phyloP scores from a whole-genome alignment of 2,113 vertebrate genomes.

The Sciurus niger region DNA sequence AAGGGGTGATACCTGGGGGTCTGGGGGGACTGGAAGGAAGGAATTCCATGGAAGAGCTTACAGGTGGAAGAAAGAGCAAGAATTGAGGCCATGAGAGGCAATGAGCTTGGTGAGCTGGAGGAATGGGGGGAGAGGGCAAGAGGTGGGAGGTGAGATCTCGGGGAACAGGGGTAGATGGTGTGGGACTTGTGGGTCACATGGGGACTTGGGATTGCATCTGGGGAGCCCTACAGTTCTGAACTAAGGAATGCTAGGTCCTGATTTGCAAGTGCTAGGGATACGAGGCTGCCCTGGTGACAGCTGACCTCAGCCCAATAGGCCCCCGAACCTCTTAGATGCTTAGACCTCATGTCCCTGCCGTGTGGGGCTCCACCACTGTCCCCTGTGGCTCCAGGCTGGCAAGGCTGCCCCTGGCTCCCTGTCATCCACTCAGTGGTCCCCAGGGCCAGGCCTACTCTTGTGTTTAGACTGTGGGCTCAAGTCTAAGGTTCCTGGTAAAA shows the following conservation, averaged over 20 bases:
- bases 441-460: background rate
- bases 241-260: background rate
- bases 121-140: too few relatives aligned
- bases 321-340: background rate
- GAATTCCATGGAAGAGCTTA: background rate
- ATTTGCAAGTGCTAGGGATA: fast-evolving
- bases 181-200: background rate
- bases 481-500: background rate
- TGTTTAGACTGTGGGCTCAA: background rate
- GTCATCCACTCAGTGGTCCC: background rate
- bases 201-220: too few relatives aligned
- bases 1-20: background rate
- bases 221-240: background rate
- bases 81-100: background rate
- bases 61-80: background rate
- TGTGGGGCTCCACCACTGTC: background rate
- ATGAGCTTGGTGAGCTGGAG: fast-evolving
- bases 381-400: background rate
- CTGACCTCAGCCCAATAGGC: background rate
- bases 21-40: background rate
- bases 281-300: background rate
- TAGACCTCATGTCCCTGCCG: background rate
- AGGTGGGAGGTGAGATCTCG: background rate
- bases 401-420: too few relatives aligned
- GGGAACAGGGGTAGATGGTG: background rate